Evolutionary conservation across 2,797 vertebrate species (phyloP).

Genomic region (Lacerta agilis): DNA sequence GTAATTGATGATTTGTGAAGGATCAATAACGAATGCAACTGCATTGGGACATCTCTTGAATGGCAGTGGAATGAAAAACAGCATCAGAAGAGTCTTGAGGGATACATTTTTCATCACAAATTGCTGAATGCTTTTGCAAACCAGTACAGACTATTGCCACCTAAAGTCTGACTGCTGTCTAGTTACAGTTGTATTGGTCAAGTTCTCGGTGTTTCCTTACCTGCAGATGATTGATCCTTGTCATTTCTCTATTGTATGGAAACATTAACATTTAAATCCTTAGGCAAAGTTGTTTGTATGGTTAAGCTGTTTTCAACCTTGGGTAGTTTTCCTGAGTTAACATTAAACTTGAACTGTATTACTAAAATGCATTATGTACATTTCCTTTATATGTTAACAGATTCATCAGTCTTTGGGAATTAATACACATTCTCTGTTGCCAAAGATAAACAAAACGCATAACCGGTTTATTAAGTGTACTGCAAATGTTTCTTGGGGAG

Average conservation of each 20-base stretch:
- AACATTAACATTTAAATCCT: constrained; percentile 53
- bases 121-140: not conserved
- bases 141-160: constrained; percentile 3
- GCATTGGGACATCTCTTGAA: constrained; percentile 54
- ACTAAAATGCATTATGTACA: not conserved
- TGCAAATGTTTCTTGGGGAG: not conserved
- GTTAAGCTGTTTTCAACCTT: constrained; percentile 32
- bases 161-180: not conserved
- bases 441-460: not conserved
- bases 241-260: constrained; percentile 26
- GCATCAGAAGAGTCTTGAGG: constrained; percentile 62
- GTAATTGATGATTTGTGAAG: not conserved
- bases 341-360: constrained; percentile 60
- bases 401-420: not conserved
- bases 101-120: constrained; percentile 36
- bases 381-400: constrained; percentile 10
- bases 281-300: constrained; percentile 42
- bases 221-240: constrained; percentile 9
- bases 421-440: not conserved
- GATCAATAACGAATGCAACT: constrained; percentile 48
- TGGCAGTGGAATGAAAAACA: constrained; percentile 50
- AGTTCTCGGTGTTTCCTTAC: not conserved
- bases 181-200: not conserved
- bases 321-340: constrained; percentile 52
- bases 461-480: not conserved